These are phyloP conservation scores for Gibbula magus DNA, from an alignment of 2,888 invertebrate genomes.

Conservation along the genomic window DNA sequence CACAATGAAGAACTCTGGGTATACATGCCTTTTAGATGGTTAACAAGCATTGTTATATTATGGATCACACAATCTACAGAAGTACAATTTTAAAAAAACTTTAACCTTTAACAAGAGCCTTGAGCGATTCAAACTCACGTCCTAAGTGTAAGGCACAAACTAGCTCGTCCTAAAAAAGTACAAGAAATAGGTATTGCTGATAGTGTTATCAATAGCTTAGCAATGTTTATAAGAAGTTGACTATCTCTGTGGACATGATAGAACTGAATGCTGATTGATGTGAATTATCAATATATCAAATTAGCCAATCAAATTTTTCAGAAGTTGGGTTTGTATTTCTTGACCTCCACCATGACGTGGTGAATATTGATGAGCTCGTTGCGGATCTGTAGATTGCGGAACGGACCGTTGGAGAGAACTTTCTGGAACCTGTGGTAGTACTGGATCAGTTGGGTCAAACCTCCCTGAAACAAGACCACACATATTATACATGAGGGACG, in stretches of 20 bases:
- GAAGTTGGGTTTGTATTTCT: slow-evolving; percentile 98
- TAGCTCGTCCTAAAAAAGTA: too few relatives aligned
- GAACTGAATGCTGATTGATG: too few relatives aligned
- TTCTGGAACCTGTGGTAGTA: slow-evolving; percentile 98
- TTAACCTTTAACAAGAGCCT: too few relatives aligned
- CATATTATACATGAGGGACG: too few relatives aligned
- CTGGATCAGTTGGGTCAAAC: slow-evolving; percentile 95
- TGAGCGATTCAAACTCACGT: too few relatives aligned
- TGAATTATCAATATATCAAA: neutral
- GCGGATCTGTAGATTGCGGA: slow-evolving; percentile 76
- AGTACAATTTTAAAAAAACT: too few relatives aligned
- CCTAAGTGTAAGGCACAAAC: too few relatives aligned
- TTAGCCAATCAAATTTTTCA: slow-evolving; percentile 71
- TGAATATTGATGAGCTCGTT: slow-evolving; percentile 97
- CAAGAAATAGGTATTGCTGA: slow-evolving; percentile 80
- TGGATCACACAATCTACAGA: too few relatives aligned
- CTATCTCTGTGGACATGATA: neutral
- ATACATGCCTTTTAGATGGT: too few relatives aligned
- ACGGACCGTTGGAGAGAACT: slow-evolving; percentile 84
- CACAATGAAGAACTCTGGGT: too few relatives aligned
- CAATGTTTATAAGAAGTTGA: neutral
- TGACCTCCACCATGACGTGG: slow-evolving; percentile 99
- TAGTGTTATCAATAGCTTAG: neutral
- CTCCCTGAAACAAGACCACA: slow-evolving; percentile 78
- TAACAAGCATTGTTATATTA: too few relatives aligned